Evolutionary conservation across 2,888 invertebrate genomes (phyloP).

Genomic region (Apantesis nais): DNA sequence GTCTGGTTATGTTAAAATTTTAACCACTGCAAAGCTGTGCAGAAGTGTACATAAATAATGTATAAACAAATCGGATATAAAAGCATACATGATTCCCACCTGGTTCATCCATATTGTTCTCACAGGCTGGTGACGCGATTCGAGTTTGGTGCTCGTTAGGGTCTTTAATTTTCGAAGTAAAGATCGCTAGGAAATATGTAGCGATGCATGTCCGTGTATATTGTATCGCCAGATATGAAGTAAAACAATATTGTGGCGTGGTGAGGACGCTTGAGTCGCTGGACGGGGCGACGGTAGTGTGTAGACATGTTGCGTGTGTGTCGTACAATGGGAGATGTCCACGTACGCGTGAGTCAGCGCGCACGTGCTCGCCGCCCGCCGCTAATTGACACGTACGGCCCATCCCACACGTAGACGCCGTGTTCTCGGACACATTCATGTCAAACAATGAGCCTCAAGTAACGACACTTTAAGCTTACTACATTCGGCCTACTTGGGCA

Average conservation of each 20-base stretch:
- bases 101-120: not conserved
- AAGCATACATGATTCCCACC: not conserved
- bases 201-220: not conserved
- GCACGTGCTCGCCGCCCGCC: not conserved
- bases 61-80: too few relatives aligned
- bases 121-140: too few relatives aligned
- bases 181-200: not conserved
- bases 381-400: not conserved
- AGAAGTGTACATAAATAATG: not conserved
- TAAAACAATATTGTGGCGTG: not conserved
- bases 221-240: not conserved
- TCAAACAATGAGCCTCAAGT: not conserved
- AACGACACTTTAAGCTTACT: not conserved
- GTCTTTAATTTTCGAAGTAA: not conserved
- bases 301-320: not conserved
- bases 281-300: not conserved
- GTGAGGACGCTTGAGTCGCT: not conserved
- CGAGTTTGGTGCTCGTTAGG: too few relatives aligned
- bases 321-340: not conserved
- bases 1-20: too few relatives aligned
- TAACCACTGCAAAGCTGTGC: too few relatives aligned
- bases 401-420: not conserved
- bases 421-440: not conserved
- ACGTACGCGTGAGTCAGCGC: constrained; percentile 5
- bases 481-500: not conserved